Evolutionary conservation across 2,888 invertebrate genomes (phyloP).

Genomic region (Micropterix aruncella): DNA sequence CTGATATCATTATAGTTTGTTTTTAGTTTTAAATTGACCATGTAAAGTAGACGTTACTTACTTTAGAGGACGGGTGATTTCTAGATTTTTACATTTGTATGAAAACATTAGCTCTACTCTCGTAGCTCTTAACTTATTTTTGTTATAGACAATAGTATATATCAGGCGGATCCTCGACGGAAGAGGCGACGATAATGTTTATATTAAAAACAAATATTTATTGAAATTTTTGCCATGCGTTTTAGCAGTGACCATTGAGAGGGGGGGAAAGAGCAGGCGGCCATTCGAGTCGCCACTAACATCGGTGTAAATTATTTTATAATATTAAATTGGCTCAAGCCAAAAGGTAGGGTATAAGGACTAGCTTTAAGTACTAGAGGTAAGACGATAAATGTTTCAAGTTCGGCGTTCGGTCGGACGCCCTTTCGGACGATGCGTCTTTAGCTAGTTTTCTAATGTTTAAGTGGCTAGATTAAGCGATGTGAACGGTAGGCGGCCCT

Average conservation of each 20-base stretch:
- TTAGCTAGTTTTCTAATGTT: neutral
- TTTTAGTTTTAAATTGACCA: neutral
- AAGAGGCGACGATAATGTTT: neutral
- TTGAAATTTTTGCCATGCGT: neutral
- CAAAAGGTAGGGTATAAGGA: neutral
- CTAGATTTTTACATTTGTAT: neutral
- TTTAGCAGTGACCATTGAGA: neutral
- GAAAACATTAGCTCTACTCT: neutral
- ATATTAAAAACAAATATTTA: neutral
- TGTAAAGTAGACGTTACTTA: neutral
- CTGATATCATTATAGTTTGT: neutral
- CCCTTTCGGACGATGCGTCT: conserved; percentile 1
- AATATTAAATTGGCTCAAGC: neutral
- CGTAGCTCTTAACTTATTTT: neutral
- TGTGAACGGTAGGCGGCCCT: conserved; percentile 8
- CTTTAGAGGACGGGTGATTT: neutral
- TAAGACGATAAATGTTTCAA: neutral
- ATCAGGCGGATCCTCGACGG: neutral
- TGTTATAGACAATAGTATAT: neutral
- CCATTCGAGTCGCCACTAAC: no score
- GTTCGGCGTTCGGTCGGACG: conserved; percentile 4
- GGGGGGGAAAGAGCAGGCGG: neutral
- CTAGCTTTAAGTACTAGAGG: neutral
- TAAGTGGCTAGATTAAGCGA: conserved; percentile 5
- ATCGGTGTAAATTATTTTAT: neutral